Base-by-base conservation (phyloP, 1,140 invertebrate genomes). In the Dendroctonus ponderosae region DNA sequence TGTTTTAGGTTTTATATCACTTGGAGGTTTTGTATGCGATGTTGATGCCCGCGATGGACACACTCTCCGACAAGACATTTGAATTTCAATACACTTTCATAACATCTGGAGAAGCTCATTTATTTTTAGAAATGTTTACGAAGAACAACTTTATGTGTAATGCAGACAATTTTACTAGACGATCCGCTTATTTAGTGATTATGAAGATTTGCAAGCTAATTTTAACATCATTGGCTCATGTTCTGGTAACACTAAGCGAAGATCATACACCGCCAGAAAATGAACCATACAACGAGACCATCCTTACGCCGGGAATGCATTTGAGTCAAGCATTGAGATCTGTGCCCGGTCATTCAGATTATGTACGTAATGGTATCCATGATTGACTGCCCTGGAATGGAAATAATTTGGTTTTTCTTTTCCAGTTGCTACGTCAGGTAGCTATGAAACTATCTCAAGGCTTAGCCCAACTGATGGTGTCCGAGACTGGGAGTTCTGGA, bases 11-110 rank as follows among this genome's bases (percentile, higher is more conserved):
- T 0, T 67, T 76, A 40, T 79, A 77, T 54, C 81, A 82, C 67
- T 78, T 84, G 67, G 80, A 96, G 86, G 93, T 96, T 50, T 80
- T 95, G 52, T 96, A 98, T 78, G 89, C 92, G 52, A 83, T 97
- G 74, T 80, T 98, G 43, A 95, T 98, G 88, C 96, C 96, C 11
- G 92, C 94, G 7, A 78, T 89, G 38, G 92, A 94, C 72, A 88
- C 91, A 4, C 82, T 89, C 68, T 86, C 90, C 0, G 92, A 96
- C 44, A 88, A 90, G 71, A 88, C 92, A 40, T 88, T 90, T 74
- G 89, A 91, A 76, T 92, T 96, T 80, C 94, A 97, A 79, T 87
- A 89, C 66, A 91, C 91, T 75, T 97, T 97, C 79, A 88, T 96
- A 53, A 89, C 87, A 72, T 93, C 91, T 72, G 90, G 91, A 4